A percentile compares a stretch with the other conserved stretches of the same genome.
Evolutionary conservation across 2,888 invertebrate species (phyloP).

Genomic region (Synanthedon vespiformis): DNA sequence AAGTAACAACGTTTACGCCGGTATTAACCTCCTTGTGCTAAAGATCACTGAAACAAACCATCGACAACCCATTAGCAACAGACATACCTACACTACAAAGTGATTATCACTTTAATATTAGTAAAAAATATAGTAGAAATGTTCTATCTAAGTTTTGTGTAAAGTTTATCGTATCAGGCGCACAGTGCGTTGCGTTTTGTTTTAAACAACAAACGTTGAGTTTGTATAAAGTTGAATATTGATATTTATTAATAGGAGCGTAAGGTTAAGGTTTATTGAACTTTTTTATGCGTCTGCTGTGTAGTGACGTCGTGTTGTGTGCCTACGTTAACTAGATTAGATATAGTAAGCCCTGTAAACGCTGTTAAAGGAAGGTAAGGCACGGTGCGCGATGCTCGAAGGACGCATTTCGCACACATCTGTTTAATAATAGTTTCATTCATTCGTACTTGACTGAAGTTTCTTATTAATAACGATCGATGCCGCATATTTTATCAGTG

Average conservation of each 20-base stretch:
- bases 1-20: slow-evolving; percentile 11
- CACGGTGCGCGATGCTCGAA: slow-evolving; percentile 18
- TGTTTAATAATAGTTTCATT: slow-evolving; percentile 16
- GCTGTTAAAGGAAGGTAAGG: slow-evolving; percentile 18
- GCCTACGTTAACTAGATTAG: slow-evolving; percentile 58
- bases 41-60: slow-evolving; percentile 16
- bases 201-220: slow-evolving; percentile 15
- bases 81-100: neutral
- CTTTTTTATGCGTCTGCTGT: slow-evolving; percentile 52
- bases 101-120: neutral
- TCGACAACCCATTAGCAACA: slow-evolving; percentile 6
- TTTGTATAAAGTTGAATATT: slow-evolving; percentile 17
- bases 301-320: slow-evolving; percentile 43
- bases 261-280: slow-evolving; percentile 58
- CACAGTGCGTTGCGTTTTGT: slow-evolving; percentile 10
- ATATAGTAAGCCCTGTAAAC: slow-evolving; percentile 45
- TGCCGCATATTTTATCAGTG: slow-evolving; percentile 27
- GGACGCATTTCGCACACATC: slow-evolving; percentile 30
- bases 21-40: slow-evolving; percentile 12
- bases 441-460: slow-evolving; percentile 34
- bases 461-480: slow-evolving; percentile 15
- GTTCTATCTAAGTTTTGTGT: neutral
- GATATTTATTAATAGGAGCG: slow-evolving; percentile 13
- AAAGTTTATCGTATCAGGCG: neutral
- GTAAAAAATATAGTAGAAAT: neutral